Base-by-base conservation (phyloP, 2,888 invertebrate species). In the Melieria picta region DNA sequence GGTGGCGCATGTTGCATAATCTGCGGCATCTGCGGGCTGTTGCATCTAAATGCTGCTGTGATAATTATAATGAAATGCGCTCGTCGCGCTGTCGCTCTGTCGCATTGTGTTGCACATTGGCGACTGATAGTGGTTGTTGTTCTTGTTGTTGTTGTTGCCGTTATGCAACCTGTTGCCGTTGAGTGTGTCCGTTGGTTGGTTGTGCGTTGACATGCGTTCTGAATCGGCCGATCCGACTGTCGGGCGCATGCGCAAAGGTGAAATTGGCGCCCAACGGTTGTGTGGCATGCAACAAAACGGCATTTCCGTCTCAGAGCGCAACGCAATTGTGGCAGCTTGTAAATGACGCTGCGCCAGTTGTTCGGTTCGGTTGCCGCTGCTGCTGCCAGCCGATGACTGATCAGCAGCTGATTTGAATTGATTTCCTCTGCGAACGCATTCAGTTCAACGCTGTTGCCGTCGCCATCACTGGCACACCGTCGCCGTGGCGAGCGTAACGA, bases 391-490 rank as follows among this genome's bases (percentile, higher is more conserved):
- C 57, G 69, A 77, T 78, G 79, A 79, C 78, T 79, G 79, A 79
- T 79, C 79, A 78, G 74, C 78, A 78, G 77, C 73, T 78, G 79
- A 80, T 81, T 79, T 81, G 81, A 80, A 79, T 81, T 82, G 83
- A 83, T 83, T 83, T 83, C 82, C 82, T 6, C 7, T 16, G 7
- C 16, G 7, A 7, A 13, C 56, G n/a, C 42, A 58, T 58, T n/a
- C 42, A 5, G 16, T 16, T 5, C 16, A 9, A 4, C 30, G 30
- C 42, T 7, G 16, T 13, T 5, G 13, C 16, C 56, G 56, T 56
- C 3, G 16, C 13, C 56, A 56, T 7, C 56, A 13, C 56, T 56
- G 56, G 30, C 56, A 42, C 57, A 57, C 16, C 16, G 42, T 13
- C 30, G 16, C 5, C 13, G 5, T 13, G 10, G 9, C 16, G 57